These are phyloP conservation scores for Hirtodrosophila duncani DNA, from an alignment of 2,888 invertebrate species.

Conservation along the genomic window DNA sequence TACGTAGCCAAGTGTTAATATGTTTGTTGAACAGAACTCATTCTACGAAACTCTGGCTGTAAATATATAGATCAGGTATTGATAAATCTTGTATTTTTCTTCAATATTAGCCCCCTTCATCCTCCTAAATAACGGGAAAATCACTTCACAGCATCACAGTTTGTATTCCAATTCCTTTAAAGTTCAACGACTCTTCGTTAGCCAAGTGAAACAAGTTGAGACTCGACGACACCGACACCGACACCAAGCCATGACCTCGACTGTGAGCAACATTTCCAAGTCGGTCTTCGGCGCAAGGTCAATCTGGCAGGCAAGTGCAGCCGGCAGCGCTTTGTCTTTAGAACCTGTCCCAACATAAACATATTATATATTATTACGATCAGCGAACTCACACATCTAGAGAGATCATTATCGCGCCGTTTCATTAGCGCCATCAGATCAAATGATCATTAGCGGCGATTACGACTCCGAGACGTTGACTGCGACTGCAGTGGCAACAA, in stretches of 20 bases:
- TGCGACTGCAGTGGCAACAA: conserved; percentile 25
- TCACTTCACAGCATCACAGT: conserved; percentile 22
- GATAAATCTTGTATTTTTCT: too few relatives aligned
- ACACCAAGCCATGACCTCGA: conserved; percentile 10
- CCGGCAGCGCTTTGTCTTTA: conserved; percentile 7
- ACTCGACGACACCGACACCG: neutral
- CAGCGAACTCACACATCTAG: too few relatives aligned
- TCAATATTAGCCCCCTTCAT: too few relatives aligned
- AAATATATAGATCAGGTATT: too few relatives aligned
- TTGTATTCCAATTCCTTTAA: conserved; percentile 40
- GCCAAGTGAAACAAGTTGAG: conserved; percentile 1
- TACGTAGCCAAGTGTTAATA: too few relatives aligned
- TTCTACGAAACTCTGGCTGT: too few relatives aligned
- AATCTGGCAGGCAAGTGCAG: conserved; percentile 23
- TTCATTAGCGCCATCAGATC: conserved; percentile 26
- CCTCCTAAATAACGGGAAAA: conserved; percentile 10
- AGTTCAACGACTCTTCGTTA: conserved; percentile 53
- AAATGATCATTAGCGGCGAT: conserved; percentile 22
- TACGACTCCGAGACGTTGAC: too few relatives aligned
- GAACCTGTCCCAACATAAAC: conserved; percentile 42
- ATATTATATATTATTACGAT: conserved; percentile 10
- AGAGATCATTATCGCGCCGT: too few relatives aligned
- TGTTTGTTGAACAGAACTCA: too few relatives aligned
- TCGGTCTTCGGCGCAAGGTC: conserved; percentile 41
- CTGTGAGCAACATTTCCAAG: conserved; percentile 11